phyloP scores from a whole-genome alignment of 2,888 invertebrate genomes.

The Abrostola triplasia region DNA sequence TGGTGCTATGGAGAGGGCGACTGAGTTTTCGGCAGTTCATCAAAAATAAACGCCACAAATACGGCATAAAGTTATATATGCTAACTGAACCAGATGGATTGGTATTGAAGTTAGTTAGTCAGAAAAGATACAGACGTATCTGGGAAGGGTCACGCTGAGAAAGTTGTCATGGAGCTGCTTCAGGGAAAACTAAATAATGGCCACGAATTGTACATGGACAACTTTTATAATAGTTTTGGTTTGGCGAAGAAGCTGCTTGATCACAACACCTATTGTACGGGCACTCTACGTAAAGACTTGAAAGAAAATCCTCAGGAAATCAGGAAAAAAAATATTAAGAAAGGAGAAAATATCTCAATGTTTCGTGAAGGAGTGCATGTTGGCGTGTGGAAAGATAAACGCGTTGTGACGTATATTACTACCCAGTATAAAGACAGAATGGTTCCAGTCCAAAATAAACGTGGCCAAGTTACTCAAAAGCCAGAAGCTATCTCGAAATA shows the following conservation, averaged over 20 bases:
- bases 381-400: conserved; percentile 35
- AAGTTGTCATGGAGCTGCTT: too few relatives aligned
- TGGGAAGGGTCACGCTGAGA: too few relatives aligned
- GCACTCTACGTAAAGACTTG: conserved; percentile 13
- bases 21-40: conserved; percentile 22
- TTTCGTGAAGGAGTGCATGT: conserved; percentile 33
- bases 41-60: neutral
- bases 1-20: conserved; percentile 41
- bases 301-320: conserved; percentile 4
- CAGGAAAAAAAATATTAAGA: conserved; percentile 6
- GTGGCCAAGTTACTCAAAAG: too few relatives aligned
- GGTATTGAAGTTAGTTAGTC: conserved; percentile 31
- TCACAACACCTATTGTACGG: conserved; percentile 17
- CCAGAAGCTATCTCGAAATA: conserved; percentile 6
- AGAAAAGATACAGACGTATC: too few relatives aligned
- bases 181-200: too few relatives aligned
- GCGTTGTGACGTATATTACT: conserved; percentile 26
- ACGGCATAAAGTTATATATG: too few relatives aligned
- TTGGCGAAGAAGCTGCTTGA: too few relatives aligned
- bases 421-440: conserved; percentile 23
- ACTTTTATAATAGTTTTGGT: too few relatives aligned
- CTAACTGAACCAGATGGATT: neutral
- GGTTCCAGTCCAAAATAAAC: conserved; percentile 4
- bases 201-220: too few relatives aligned
- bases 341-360: conserved; percentile 15